These are phyloP conservation scores for Dendrophyllia cribrosa DNA, from an alignment of 64 coral and sea anemone genomes.

Conservation along the genomic window DNA sequence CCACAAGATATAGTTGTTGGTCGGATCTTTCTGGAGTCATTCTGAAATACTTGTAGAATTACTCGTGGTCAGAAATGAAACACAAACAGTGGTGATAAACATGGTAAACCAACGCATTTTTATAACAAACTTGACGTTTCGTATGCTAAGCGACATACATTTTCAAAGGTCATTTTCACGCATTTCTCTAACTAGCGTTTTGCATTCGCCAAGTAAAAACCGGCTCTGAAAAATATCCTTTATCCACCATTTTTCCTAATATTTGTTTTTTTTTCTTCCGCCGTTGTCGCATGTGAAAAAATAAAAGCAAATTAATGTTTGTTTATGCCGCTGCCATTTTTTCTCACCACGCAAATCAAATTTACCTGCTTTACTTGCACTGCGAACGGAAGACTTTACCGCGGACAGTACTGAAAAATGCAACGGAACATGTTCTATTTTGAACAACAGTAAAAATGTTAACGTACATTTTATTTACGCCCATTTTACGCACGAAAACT, in stretches of 20 bases:
- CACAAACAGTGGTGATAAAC: too few relatives aligned
- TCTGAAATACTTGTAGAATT: constrained; percentile 25
- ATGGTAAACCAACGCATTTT: too few relatives aligned
- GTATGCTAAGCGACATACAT: too few relatives aligned
- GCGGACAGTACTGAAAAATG: not conserved
- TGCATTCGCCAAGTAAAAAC: not conserved
- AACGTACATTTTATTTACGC: not conserved
- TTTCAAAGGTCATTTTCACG: not conserved
- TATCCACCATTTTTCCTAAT: not conserved
- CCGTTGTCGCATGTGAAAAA: not conserved
- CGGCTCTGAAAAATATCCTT: not conserved
- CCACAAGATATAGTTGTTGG: not conserved
- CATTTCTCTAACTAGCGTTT: constrained; percentile 11
- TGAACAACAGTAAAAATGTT: not conserved
- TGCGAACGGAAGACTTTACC: not conserved
- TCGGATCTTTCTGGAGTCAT: constrained; percentile 41
- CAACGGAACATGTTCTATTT: not conserved
- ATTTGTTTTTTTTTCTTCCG: not conserved
- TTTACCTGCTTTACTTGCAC: not conserved
- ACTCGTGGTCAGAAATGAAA: not conserved
- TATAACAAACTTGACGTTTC: too few relatives aligned
- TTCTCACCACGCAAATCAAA: not conserved
- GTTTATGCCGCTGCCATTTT: not conserved
- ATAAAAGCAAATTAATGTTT: not conserved
- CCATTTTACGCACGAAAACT: not conserved